Evolutionary conservation across 2,797 vertebrate genomes (phyloP), one percentile per base, ranked within the genome.

Genomic region (Parauchenoglanis ngamensis): DNA sequence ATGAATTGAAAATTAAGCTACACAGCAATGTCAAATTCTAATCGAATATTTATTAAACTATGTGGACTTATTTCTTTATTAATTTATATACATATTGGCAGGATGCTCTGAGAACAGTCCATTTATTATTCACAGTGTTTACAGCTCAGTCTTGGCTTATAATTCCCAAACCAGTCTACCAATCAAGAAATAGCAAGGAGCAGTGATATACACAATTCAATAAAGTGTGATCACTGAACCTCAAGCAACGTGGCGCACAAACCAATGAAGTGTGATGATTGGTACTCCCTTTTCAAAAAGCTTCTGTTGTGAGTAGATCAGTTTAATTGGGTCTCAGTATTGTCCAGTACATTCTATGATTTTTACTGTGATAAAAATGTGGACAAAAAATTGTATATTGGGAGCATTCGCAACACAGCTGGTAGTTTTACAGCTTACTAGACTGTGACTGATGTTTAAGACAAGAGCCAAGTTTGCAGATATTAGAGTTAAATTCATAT

Each of bases 61-160:
- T 68, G 6, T 54, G 81, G 28, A 23, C 19, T 72, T 46, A 54
- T 84, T 78, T 87, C 46, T 52, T 65, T 81, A 87, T 46, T 76
- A 87, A 49, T 77, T 54, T 35, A 56, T 80, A 17, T 75, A 46
- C 61, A 86, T 46, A 65, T 68, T 76, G 57, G 25, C 70, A 68
- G 23, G 23, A 49, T 4, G 1, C 23, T n/a, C 23, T 70, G 76
- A 63, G 52, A 85, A 63, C 28, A 61, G 31, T 57, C 67, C 84
- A 81, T 90, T 89, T 89, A 78, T 90, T 67, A 89, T 86, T 85
- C 81, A 84, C 76, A 49, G 59, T 81, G 82, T 85, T 82, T 83
- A 86, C 35, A 77, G 84, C 68, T 89, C 79, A 79, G 56, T 75
- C n/a, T 59, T 52, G 54, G 56, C 86, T 86, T 78, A 78, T 89